These are phyloP conservation scores for Carassius gibelio DNA, from an alignment of 2,113 vertebrate genomes.

Conservation along the genomic window DNA sequence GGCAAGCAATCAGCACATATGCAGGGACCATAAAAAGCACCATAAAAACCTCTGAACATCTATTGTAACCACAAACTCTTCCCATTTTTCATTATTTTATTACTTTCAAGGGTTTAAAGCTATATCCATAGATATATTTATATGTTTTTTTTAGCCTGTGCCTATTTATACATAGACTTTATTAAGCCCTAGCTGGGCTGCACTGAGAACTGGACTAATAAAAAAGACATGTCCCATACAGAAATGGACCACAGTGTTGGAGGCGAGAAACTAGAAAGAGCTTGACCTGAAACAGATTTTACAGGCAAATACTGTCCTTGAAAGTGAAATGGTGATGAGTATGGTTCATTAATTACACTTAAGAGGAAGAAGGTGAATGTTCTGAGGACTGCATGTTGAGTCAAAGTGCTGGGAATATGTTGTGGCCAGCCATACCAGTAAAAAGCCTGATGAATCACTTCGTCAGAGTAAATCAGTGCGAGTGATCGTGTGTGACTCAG, in stretches of 20 bases:
- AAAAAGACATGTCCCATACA: constrained; percentile 28
- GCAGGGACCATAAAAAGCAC: neutral
- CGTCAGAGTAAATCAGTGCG: neutral
- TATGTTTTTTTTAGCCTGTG: neutral
- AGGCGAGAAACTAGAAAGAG: neutral
- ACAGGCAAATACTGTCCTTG: neutral
- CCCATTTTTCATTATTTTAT: constrained; percentile 10
- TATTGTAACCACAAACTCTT: neutral
- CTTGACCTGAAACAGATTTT: neutral
- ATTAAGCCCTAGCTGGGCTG: neutral
- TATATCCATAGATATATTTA: neutral
- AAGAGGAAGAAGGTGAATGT: neutral
- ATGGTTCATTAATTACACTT: neutral
- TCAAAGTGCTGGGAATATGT: constrained; percentile 18
- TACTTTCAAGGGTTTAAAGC: neutral
- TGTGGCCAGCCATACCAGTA: constrained; percentile 19
- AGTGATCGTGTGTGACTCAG: neutral
- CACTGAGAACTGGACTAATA: neutral
- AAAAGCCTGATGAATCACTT: constrained; percentile 16
- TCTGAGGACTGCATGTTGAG: constrained; percentile 1
- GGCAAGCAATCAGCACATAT: constrained; percentile 34
- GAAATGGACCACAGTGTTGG: neutral
- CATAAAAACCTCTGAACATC: neutral
- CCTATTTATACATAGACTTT: neutral
- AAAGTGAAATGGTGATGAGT: neutral